Evolutionary conservation across 1,140 invertebrate species (phyloP).

Genomic region (Phenacoccus solenopsis): DNA sequence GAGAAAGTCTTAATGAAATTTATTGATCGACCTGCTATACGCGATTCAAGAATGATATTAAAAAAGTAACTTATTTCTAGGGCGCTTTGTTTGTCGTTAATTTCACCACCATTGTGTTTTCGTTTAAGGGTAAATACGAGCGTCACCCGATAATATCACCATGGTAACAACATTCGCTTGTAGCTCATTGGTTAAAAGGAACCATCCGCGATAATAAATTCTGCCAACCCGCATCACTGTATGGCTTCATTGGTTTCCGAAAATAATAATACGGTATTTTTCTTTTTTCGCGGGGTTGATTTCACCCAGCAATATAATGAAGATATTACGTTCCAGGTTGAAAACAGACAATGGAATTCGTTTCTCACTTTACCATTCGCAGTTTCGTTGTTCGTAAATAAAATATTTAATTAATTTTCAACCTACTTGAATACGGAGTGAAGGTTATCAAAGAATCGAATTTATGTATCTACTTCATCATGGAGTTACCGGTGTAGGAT

Average conservation of each 20-base stretch:
- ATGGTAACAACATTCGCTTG: background rate
- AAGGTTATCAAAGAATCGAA: too few relatives aligned
- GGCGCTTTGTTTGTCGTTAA: background rate
- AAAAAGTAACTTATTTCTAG: background rate
- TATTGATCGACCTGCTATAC: background rate
- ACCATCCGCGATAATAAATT: background rate
- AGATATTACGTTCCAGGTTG: background rate
- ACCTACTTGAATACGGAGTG: too few relatives aligned
- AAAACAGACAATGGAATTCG: too few relatives aligned
- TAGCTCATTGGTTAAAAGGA: background rate
- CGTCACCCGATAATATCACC: background rate
- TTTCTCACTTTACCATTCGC: too few relatives aligned
- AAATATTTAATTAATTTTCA: too few relatives aligned
- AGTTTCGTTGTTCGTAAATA: too few relatives aligned
- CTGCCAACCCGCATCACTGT: background rate
- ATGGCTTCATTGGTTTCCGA: background rate
- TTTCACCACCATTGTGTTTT: conserved; percentile 11
- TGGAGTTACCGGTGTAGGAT: too few relatives aligned
- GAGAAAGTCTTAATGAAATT: background rate
- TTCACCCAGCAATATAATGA: background rate
- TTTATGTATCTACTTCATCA: too few relatives aligned
- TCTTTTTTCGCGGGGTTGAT: background rate
- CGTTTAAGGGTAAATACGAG: background rate
- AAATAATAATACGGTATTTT: background rate
- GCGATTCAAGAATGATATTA: background rate